phyloP scores from a whole-genome alignment of 2,888 invertebrate species.

The Nysson spinosus region DNA sequence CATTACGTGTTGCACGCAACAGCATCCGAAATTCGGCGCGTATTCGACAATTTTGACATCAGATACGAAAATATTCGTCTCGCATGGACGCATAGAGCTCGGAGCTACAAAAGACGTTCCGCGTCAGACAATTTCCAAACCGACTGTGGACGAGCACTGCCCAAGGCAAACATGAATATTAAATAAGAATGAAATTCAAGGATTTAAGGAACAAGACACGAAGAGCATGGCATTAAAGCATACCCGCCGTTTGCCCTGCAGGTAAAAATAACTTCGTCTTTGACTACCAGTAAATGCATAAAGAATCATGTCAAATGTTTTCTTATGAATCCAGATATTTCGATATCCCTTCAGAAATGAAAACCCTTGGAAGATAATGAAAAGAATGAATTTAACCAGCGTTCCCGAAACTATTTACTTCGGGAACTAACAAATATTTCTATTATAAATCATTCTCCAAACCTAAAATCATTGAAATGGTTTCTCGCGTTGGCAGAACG shows the following conservation, averaged over 20 bases:
- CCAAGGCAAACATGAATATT: constrained; percentile 41
- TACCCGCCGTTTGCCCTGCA: not conserved
- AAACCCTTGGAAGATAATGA: too few species aligned
- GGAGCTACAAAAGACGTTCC: constrained; percentile 1
- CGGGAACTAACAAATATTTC: too few species aligned
- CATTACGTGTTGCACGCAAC: too few species aligned
- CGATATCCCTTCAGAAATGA: too few species aligned
- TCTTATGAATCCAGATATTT: too few species aligned
- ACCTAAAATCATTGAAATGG: too few species aligned
- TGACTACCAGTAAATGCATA: not conserved
- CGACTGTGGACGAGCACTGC: constrained; percentile 4
- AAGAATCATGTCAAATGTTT: too few species aligned
- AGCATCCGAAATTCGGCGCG: not conserved
- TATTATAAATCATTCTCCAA: too few species aligned
- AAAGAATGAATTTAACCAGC: too few species aligned
- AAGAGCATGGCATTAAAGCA: not conserved
- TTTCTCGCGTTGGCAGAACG: too few species aligned
- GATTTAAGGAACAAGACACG: constrained; percentile 18
- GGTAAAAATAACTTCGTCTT: not conserved
- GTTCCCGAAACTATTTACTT: too few species aligned
- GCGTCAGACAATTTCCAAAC: constrained; percentile 8
- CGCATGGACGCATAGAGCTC: not conserved
- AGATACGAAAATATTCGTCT: not conserved
- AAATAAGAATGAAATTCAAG: constrained; percentile 39
- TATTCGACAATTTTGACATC: not conserved